Base-by-base conservation (phyloP, 2,797 vertebrate species). In the Halcyon smyrnensis region DNA sequence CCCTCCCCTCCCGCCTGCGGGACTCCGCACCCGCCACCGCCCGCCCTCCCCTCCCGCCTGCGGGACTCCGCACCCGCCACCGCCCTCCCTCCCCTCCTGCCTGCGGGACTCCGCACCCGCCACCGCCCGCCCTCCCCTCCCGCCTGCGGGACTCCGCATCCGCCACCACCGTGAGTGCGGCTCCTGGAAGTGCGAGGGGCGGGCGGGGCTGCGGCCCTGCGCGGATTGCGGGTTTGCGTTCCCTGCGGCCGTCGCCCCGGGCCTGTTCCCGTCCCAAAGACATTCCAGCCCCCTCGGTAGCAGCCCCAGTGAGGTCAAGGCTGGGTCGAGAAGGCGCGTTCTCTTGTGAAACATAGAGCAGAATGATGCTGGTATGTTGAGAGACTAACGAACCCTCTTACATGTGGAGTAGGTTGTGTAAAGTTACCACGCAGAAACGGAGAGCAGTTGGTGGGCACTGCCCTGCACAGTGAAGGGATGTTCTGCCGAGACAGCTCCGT, bases 341-440 rank as follows among this genome's bases (percentile, higher is more conserved):
- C 0, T 4, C 16, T 4, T 34, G 8, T 19, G 2, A 18, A 73
- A 64, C 20, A 23, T 8, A 1, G 0, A 36, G 3, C 20, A 9
- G 21, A 63, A 6, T 2, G 14, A 1, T 25, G 24, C 62, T 30
- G 27, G 5, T 25, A 18, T 37, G 30, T 8, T 59, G 28, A 15
- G 67, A n/a, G 27, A 7, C 12, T 48, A 2, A 32, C 4, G 28
- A 8, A 7, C 39, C 21, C 18, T 54, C 4, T n/a, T 28, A 6
- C 1, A 6, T n/a, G 15, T 60, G 16, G 34, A 20, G 21, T 10
- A 1, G 41, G 41, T 17, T 11, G 11, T 16, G 65, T 50, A 5
- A 24, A 14, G 37, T 17, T 65, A n/a, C 37, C 20, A 19, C 50
- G 4, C 1, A 0, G 23, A 45, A 62, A 20, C 3, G 12, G 37